phyloP scores from a whole-genome alignment of 2,888 invertebrate species.

The Falcaria lacertinaria region DNA sequence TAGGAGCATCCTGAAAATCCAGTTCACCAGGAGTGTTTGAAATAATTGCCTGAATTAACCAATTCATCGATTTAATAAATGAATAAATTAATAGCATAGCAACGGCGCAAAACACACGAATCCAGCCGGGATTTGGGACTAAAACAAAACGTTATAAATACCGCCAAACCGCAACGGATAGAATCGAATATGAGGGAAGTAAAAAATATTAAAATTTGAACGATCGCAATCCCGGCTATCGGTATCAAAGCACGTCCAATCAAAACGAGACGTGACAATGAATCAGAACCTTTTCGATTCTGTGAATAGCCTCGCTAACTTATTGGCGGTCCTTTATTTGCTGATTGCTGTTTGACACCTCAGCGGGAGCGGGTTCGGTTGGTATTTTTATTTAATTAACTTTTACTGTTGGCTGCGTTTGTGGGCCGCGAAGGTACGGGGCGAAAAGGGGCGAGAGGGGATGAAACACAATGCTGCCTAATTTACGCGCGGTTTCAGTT shows the following conservation, averaged over 20 bases:
- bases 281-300: slow-evolving; percentile 72
- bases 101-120: slow-evolving; percentile 38
- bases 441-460: slow-evolving; percentile 15
- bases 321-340: slow-evolving; percentile 74
- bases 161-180: slow-evolving; percentile 62
- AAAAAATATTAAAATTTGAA: slow-evolving; percentile 72
- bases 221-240: slow-evolving; percentile 73
- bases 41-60: slow-evolving; percentile 13
- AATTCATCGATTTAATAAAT: slow-evolving; percentile 43
- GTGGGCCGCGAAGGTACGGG: slow-evolving; percentile 34
- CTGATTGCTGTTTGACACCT: slow-evolving; percentile 74
- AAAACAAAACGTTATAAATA: slow-evolving; percentile 67
- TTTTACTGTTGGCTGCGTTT: slow-evolving; percentile 50
- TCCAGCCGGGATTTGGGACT: slow-evolving; percentile 40
- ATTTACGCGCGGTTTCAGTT: slow-evolving; percentile 59
- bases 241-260: slow-evolving; percentile 78
- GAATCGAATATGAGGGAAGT: slow-evolving; percentile 68
- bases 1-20: no score
- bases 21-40: no score
- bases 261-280: slow-evolving; percentile 77
- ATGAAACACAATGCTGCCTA: slow-evolving; percentile 62
- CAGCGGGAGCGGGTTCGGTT: slow-evolving; percentile 53
- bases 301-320: slow-evolving; percentile 71
- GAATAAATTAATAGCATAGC: no score
- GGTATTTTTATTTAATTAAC: slow-evolving; percentile 73